Base-by-base conservation (phyloP, 2,113 vertebrate genomes). In the Morphnarchus princeps region DNA sequence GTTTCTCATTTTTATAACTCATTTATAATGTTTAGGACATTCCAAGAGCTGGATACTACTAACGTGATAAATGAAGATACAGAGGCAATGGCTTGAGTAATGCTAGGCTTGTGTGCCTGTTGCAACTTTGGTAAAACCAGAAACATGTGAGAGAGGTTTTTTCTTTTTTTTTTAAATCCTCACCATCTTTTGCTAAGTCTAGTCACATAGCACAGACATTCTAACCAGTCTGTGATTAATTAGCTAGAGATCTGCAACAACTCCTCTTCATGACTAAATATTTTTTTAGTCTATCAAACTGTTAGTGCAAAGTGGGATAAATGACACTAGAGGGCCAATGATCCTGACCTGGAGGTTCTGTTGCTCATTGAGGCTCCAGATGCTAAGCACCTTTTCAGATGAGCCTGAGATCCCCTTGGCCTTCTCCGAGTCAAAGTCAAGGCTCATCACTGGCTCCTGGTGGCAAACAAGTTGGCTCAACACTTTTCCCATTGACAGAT, bases 281-380 rank as follows among this genome's bases (percentile, higher is more conserved):
- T 98, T 98, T 98, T 98, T 98, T 98, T 97, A 98, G 98, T 98
- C 97, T 97, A 98, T 98, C 98, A 98, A 97, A 98, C 95, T 97
- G 97, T 98, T 98, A 97, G 98, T 97, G 97, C 97, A 97, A 95
- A 97, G 97, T 95, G 97, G 98, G 98, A 98, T 97, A 98, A 97
- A 98, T 96, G 97, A 97, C 94, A 83, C 91, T 69, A 82, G 57
- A 58, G 92, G 93, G 93, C 96, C 96, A 85, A 8, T 74, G 92
- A 50, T 96, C 94, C 99, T 99, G 98, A 99, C 99, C 99, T 99
- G 98, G 82, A 99, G 98, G 96, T 98, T 98, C 97, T 98, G 99
- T 97, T 99, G 99, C 92, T 96, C 95, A 89, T 99, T 98, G 97
- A 99, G 97, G 71, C 82, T 98, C 99, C 99, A 99, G 98, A 99